Evolutionary conservation across 2,888 invertebrate genomes (phyloP), one percentile per base, ranked within the genome.

Genomic region (Adela reaumurella): DNA sequence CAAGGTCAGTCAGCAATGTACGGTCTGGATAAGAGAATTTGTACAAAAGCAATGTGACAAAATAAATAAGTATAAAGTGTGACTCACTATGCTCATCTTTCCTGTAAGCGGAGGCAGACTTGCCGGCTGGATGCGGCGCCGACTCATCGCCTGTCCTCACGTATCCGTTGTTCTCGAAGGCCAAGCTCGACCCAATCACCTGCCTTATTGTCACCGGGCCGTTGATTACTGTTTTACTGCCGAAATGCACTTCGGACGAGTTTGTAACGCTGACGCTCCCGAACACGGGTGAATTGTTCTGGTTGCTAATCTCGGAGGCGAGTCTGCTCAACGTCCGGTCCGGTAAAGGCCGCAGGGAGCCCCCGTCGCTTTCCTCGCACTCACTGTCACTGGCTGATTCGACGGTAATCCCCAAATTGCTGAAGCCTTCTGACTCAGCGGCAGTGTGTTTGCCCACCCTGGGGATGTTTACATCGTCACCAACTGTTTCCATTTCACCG

Each of bases 201-300:
- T 89, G 89, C 61, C 88, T 89, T 56, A 90, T 89, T 28, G 86
- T 87, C 16, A 90, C 89, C 45, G 89, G 89, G 5, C 90, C 90
- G 61, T 89, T 86, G 60, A 89, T 89, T 59, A 86, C 85, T 4
- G 88, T 88, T 58, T 87, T 89, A 58, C 88, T 87, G 0, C 90
- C 91, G 56, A 91, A 84, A 54, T 88, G 88, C 2, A 90, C 84
- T 62, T 89, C 86, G 19, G 82, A 82, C 0, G 89, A 89, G 58
- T 88, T 84, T 24, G 77, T 80, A 2, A 90, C 82, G 18, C 82
- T 81, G 19, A 90, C 82, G 59, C 82, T 84, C 46, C 85, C 86
- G 55, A 84, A 35, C 11, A 35, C n/a, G 4, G 35, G n/a, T 3
- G 35, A 14, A 14, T 35, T 35, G 14, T 35, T 35, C 3, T 14